Conservation (phyloP, 2,797 vertebrate species). For the Neomorphus geoffroyi region DNA sequence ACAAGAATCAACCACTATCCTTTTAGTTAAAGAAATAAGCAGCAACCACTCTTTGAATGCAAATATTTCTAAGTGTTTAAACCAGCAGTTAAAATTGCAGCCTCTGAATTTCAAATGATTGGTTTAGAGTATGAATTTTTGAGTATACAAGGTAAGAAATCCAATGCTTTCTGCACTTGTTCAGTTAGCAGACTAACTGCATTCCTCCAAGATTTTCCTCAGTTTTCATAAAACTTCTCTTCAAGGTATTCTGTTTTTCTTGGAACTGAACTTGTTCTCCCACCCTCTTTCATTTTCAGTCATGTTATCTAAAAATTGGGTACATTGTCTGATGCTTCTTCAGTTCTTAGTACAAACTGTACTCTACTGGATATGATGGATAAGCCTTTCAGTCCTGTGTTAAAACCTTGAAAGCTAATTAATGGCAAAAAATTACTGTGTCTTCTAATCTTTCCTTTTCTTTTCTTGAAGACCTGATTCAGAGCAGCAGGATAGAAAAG, state of each 20-base stretch:
- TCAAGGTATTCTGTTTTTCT: background rate
- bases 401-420: conserved; percentile 29
- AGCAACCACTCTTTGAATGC: background rate
- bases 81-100: background rate
- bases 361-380: background rate
- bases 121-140: background rate
- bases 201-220: background rate
- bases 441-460: conserved; percentile 10
- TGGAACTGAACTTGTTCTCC: background rate
- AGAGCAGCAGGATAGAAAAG: background rate
- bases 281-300: background rate
- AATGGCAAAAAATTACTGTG: background rate
- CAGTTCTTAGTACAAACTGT: conserved; percentile 15
- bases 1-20: background rate
- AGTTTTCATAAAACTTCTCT: background rate
- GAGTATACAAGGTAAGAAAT: background rate
- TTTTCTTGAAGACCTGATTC: background rate
- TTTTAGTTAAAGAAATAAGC: background rate
- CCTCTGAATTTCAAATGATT: background rate
- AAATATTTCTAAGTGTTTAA: background rate
- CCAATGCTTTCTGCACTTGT: background rate
- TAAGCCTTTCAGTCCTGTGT: background rate
- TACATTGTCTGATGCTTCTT: background rate
- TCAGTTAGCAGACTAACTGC: background rate
- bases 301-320: background rate